A percentile compares a stretch with the other conserved stretches of the same genome.
These are phyloP conservation scores for Lochmaea capreae DNA, from an alignment of 2,888 invertebrate species.

Conservation along the genomic window DNA sequence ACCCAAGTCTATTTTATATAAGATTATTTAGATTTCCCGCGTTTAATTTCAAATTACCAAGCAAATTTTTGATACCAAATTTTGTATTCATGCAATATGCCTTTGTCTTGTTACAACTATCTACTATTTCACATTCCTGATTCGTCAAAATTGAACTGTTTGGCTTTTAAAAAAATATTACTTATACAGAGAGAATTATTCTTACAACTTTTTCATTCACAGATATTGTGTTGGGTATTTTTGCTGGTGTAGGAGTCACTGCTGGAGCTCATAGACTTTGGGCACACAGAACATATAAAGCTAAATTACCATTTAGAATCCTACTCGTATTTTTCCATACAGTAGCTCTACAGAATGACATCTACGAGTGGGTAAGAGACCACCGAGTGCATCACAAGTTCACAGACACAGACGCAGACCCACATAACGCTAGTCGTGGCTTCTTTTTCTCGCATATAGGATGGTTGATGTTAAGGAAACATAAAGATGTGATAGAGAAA, in stretches of 20 bases:
- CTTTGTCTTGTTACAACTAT: too few species aligned
- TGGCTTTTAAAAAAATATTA: too few species aligned
- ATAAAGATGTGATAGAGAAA: slow-evolving; percentile 87
- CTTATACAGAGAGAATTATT: slow-evolving; percentile 1
- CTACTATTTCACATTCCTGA: too few species aligned
- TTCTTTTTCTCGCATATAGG: slow-evolving; percentile 97
- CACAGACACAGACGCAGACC: slow-evolving; percentile 90
- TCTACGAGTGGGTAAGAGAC: slow-evolving; percentile 88
- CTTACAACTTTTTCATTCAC: slow-evolving; percentile 22
- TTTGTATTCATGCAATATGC: too few species aligned
- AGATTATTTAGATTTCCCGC: too few species aligned
- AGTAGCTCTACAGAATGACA: slow-evolving; percentile 88
- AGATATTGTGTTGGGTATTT: slow-evolving; percentile 43
- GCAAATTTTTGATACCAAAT: too few species aligned
- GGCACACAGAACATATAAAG: slow-evolving; percentile 89
- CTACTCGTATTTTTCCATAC: slow-evolving; percentile 85
- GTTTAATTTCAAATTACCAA: too few species aligned
- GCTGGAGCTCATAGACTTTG: slow-evolving; percentile 94
- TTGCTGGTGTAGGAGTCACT: slow-evolving; percentile 72
- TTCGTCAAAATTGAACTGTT: too few species aligned
- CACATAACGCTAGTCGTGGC: slow-evolving; percentile 85
- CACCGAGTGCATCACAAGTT: slow-evolving; percentile 91
- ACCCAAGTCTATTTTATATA: too few species aligned
- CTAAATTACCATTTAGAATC: slow-evolving; percentile 83
- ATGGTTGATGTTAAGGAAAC: slow-evolving; percentile 90